These are phyloP conservation scores for Amorpha juglandis DNA, from an alignment of 2,888 invertebrate genomes.

Conservation along the genomic window DNA sequence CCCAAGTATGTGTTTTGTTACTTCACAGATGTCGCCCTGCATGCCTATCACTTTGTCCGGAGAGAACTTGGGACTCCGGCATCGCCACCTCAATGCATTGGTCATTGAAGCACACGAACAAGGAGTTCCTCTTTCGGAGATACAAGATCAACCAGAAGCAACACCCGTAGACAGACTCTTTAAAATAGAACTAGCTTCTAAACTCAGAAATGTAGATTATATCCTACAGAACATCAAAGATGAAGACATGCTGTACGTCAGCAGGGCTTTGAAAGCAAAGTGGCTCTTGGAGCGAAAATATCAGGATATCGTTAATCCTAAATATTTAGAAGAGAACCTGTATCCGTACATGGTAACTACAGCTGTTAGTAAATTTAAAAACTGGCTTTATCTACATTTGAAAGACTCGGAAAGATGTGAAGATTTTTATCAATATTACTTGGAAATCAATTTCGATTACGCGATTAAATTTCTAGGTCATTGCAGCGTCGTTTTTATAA, in stretches of 20 bases:
- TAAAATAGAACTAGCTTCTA: slow-evolving; percentile 40
- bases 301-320: slow-evolving; percentile 37
- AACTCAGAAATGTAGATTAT: slow-evolving; percentile 34
- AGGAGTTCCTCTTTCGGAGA: slow-evolving; percentile 27
- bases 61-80: slow-evolving; percentile 45
- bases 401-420: slow-evolving; percentile 49
- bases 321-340: slow-evolving; percentile 36
- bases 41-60: slow-evolving; percentile 32
- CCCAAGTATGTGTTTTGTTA: too few species aligned
- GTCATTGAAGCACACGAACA: slow-evolving; percentile 32
- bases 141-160: slow-evolving; percentile 31
- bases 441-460: slow-evolving; percentile 42
- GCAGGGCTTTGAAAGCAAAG: slow-evolving; percentile 39
- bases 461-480: slow-evolving; percentile 56
- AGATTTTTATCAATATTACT: slow-evolving; percentile 61
- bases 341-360: slow-evolving; percentile 41
- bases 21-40: slow-evolving; percentile 27
- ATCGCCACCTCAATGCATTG: slow-evolving; percentile 39
- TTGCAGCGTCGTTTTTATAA: slow-evolving; percentile 54
- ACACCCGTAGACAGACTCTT: slow-evolving; percentile 39
- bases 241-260: slow-evolving; percentile 41
- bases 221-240: slow-evolving; percentile 36
- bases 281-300: slow-evolving; percentile 39
- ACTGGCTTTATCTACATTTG: slow-evolving; percentile 39
- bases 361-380: slow-evolving; percentile 40